These are phyloP conservation scores for Rhinella marina DNA, from an alignment of 2,797 vertebrate species.

Conservation along the genomic window DNA sequence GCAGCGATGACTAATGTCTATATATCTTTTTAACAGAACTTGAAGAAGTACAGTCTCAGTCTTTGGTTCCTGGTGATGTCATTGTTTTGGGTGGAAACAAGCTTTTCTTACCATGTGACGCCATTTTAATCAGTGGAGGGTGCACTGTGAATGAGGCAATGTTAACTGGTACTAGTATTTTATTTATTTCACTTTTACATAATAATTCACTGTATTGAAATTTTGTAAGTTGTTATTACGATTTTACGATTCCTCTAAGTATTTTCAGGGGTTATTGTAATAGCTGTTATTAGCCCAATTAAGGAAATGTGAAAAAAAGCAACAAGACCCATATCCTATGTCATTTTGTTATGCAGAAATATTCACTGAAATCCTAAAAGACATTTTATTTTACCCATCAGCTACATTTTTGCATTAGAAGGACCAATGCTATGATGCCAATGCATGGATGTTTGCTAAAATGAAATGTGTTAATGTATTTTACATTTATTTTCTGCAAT, in stretches of 20 bases:
- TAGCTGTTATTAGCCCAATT: too few species aligned
- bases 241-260: background rate
- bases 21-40: constrained; percentile 64
- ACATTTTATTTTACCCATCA: too few species aligned
- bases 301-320: too few species aligned
- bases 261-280: too few species aligned
- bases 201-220: background rate
- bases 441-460: too few species aligned
- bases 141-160: constrained; percentile 74
- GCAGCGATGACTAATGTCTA: background rate
- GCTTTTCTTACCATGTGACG: constrained; percentile 68
- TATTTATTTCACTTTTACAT: background rate
- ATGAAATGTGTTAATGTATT: too few species aligned
- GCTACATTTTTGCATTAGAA: too few species aligned
- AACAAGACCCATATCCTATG: too few species aligned
- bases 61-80: constrained; percentile 69
- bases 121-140: constrained; percentile 70
- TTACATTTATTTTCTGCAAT: too few species aligned
- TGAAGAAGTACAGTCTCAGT: constrained; percentile 67
- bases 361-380: too few species aligned
- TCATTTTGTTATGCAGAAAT: too few species aligned
- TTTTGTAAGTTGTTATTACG: background rate
- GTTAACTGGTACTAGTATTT: constrained; percentile 70
- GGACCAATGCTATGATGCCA: too few species aligned
- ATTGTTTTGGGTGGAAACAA: constrained; percentile 67